Evolutionary conservation across 2,888 invertebrate genomes (phyloP), one percentile per base, ranked within the genome.

Genomic region (Elysia crispata): DNA sequence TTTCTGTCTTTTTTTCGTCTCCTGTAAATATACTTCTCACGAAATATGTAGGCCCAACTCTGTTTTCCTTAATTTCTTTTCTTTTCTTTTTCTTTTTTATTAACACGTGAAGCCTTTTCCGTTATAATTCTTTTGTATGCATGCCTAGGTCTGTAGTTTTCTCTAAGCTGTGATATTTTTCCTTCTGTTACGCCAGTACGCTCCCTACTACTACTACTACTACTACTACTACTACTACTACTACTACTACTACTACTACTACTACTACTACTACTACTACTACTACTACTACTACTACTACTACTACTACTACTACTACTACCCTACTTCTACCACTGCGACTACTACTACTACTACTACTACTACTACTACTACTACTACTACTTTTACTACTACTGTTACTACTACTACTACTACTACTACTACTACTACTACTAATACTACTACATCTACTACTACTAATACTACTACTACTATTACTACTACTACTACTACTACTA

Each of bases 321-420:
- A 5, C 28, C 15, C 25, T 23, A 73, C 72, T 74, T 1, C 66
- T 74, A 30, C n/a, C 1, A 20, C 79, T n/a, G n/a, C n/a, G n/a
- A n/a, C n/a, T n/a, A n/a, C n/a, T n/a, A n/a, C n/a, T n/a, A n/a
- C n/a, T n/a, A 23, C 72, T 13, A 13, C 30, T 64, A 20, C 23
- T 23, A 20, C n/a, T n/a, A n/a, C n/a, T n/a, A n/a, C n/a, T n/a
- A 15, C 54, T 54, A 15, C 54, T 54, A 15, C 54, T 54, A 15
- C 54, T 54, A 15, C 54, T 54, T 54, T n/a, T n/a, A n/a, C n/a
- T n/a, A n/a, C n/a, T n/a, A n/a, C n/a, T n/a, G n/a, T n/a, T 64
- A 20, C 64, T 23, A 11, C 23, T 64, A 20, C 23, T 64, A 15
- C 23, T 64, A 15, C 23, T 64, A 20, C 64, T 64, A 11, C 64